Percentiles rank a stretch among this genome's conserved stretches.
phyloP scores from a whole-genome alignment of 2,888 invertebrate genomes.

The Nephrotoma appendiculata region DNA sequence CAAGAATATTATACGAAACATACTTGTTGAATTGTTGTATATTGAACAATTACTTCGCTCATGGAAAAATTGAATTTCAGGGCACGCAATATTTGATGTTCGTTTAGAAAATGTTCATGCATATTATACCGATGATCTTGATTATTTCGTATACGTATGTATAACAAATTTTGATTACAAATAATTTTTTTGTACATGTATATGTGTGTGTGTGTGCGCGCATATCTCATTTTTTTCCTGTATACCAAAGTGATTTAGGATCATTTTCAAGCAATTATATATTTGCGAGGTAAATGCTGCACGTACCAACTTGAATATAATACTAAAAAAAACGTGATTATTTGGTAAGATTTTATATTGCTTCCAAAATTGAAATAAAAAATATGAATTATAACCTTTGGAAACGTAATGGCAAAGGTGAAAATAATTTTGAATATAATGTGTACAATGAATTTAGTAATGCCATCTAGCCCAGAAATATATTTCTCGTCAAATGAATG shows the following conservation, averaged over 20 bases:
- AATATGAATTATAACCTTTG: too few relatives aligned
- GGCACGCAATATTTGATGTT: background rate
- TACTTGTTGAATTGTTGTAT: background rate
- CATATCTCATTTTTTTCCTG: background rate
- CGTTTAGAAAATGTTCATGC: background rate
- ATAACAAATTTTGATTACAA: background rate
- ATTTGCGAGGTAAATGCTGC: background rate
- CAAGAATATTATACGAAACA: background rate
- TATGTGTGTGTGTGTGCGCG: background rate
- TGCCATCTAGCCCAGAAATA: too few relatives aligned
- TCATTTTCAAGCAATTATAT: background rate
- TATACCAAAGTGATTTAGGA: background rate
- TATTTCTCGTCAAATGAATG: too few relatives aligned
- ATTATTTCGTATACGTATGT: background rate
- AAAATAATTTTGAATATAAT: too few relatives aligned
- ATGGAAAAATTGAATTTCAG: background rate
- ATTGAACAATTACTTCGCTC: background rate
- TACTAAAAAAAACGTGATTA: background rate
- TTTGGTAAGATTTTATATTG: background rate
- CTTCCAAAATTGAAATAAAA: too few relatives aligned
- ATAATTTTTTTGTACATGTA: background rate
- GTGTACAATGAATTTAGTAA: too few relatives aligned
- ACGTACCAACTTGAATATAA: background rate
- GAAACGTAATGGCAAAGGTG: too few relatives aligned
- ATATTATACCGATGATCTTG: background rate